These are phyloP conservation scores for Heliothis virescens DNA, from an alignment of 1,140 invertebrate species.

Conservation along the genomic window DNA sequence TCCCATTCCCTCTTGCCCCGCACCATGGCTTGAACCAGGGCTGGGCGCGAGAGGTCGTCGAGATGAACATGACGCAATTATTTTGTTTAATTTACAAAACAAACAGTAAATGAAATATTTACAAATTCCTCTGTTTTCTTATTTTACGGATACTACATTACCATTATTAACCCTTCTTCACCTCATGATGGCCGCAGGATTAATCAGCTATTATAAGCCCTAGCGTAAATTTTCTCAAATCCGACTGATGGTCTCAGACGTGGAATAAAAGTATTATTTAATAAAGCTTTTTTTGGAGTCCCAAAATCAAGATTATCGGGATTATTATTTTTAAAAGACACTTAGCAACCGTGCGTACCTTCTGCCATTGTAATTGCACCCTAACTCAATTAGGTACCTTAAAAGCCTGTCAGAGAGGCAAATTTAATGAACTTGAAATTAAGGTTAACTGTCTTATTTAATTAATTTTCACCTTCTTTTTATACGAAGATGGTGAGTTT, in stretches of 20 bases:
- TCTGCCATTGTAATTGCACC: slow-evolving; percentile 72
- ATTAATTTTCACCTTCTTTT: slow-evolving; percentile 64
- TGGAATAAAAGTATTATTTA: too few relatives aligned
- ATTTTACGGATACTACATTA: neutral
- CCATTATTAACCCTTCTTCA: neutral
- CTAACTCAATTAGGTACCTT: slow-evolving; percentile 78
- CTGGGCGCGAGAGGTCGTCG: too few relatives aligned
- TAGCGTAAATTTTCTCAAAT: too few relatives aligned
- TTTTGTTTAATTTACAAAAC: too few relatives aligned
- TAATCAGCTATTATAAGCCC: too few relatives aligned
- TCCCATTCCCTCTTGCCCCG: too few relatives aligned
- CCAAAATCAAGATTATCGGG: neutral
- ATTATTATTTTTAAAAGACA: slow-evolving; percentile 58
- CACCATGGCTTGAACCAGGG: too few relatives aligned
- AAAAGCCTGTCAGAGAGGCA: slow-evolving; percentile 82
- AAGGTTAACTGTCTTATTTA: slow-evolving; percentile 79
- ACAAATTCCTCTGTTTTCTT: too few relatives aligned
- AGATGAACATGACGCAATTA: too few relatives aligned
- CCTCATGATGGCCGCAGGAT: too few relatives aligned
- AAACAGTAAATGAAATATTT: too few relatives aligned
- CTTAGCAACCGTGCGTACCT: slow-evolving; percentile 49
- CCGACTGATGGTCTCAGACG: too few relatives aligned
- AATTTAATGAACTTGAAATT: slow-evolving; percentile 83
- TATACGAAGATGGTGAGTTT: slow-evolving; percentile 48
- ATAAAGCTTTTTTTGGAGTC: neutral